Conservation (phyloP, 2,797 vertebrate species). For the Onychomys arenicola region DNA sequence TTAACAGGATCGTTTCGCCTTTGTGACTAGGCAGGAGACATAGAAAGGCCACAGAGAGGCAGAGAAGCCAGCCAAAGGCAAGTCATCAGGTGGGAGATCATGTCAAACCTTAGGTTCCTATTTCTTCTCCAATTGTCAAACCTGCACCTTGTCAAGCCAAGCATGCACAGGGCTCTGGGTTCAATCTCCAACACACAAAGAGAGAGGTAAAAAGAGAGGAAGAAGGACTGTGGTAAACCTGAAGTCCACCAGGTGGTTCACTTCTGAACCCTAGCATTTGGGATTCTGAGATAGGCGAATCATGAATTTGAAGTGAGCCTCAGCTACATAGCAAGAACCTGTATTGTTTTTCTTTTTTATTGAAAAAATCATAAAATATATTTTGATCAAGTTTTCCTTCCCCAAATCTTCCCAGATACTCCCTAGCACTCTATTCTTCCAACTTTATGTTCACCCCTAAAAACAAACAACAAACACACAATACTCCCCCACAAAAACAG, state of each 20-base stretch:
- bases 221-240: not conserved
- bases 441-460: not conserved
- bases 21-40: not conserved
- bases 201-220: not conserved
- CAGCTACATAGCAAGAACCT: not conserved
- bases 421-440: not conserved
- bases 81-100: not conserved
- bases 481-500: not conserved
- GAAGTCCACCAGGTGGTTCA: not conserved
- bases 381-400: not conserved
- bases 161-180: not conserved
- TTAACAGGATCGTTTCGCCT: not conserved
- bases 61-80: not conserved
- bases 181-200: not conserved
- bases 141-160: not conserved
- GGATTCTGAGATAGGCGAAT: not conserved
- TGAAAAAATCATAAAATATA: not conserved
- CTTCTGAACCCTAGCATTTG: not conserved
- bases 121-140: not conserved
- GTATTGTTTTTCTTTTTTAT: not conserved
- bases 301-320: not conserved
- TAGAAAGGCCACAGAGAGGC: not conserved
- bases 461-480: not conserved
- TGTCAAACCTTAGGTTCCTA: not conserved
- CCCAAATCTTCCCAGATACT: not conserved